Evolutionary conservation across 2,113 vertebrate species (phyloP).

Genomic region (Dunckerocampus dactyliophorus): DNA sequence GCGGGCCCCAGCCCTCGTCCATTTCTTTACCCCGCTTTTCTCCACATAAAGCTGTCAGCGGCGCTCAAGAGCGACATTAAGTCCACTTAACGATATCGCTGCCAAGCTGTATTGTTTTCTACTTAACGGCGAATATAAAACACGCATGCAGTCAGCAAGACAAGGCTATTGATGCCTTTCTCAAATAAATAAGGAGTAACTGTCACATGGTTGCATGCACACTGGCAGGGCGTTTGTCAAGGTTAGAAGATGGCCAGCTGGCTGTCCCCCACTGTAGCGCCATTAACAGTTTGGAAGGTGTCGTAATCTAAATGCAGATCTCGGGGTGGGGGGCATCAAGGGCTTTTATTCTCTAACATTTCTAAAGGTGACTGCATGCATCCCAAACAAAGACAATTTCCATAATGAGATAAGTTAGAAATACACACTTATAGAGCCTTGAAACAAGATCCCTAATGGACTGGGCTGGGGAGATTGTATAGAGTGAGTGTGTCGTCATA

Average conservation of each 20-base stretch:
- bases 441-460: too few relatives aligned
- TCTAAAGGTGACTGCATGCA: not conserved
- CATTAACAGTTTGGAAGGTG: conserved; percentile 26
- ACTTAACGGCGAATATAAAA: conserved; percentile 49
- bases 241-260: conserved; percentile 47
- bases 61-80: conserved; percentile 44
- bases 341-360: conserved; percentile 23
- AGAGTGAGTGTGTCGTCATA: too few relatives aligned
- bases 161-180: conserved; percentile 20
- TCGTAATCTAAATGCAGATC: conserved; percentile 39
- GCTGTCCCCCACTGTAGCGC: conserved; percentile 28
- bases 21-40: conserved; percentile 41
- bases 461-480: too few relatives aligned
- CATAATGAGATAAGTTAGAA: not conserved
- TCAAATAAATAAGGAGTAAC: conserved; percentile 20
- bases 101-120: conserved; percentile 42
- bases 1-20: conserved; percentile 25
- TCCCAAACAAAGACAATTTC: not conserved
- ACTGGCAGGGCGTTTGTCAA: conserved; percentile 36
- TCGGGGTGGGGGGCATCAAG: conserved; percentile 27
- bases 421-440: too few relatives aligned
- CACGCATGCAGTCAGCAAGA: conserved; percentile 26
- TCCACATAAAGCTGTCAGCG: conserved; percentile 54
- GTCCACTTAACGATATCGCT: conserved; percentile 26
- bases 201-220: conserved; percentile 26